phyloP scores from a whole-genome alignment of 2,113 vertebrate species.

The Mormoops blainvillei region DNA sequence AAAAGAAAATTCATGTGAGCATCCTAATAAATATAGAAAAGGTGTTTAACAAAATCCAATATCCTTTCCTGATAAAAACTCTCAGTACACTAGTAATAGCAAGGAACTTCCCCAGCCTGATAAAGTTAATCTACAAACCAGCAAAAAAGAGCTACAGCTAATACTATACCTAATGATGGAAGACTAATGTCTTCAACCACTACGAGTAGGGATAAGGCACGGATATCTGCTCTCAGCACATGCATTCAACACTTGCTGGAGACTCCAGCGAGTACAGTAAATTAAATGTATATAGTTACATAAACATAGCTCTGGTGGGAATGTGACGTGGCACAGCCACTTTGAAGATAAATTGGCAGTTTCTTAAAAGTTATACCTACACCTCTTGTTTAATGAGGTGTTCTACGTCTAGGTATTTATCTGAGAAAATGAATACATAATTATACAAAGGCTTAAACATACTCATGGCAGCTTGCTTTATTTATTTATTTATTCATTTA shows the following conservation, averaged over 20 bases:
- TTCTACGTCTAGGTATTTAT: neutral
- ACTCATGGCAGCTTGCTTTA: neutral
- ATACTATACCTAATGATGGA: accelerated
- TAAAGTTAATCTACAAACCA: neutral
- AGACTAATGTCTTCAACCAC: neutral
- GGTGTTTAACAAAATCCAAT: too few species aligned
- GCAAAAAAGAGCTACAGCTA: neutral
- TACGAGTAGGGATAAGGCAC: accelerated
- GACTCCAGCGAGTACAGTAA: too few species aligned
- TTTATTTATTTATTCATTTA: neutral
- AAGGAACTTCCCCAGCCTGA: neutral
- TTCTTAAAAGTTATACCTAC: neutral
- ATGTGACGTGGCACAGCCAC: neutral
- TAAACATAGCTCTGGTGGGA: neutral
- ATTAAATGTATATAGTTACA: neutral
- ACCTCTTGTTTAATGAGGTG: neutral
- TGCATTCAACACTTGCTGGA: accelerated
- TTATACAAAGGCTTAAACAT: neutral
- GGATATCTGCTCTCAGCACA: neutral
- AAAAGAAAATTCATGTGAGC: neutral
- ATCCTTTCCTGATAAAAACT: neutral
- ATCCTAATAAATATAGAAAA: too few species aligned
- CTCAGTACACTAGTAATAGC: too few species aligned
- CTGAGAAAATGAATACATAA: neutral
- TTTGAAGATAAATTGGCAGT: neutral